Conservation (phyloP, 2,888 invertebrate species). For the Lysandra bellargus region DNA sequence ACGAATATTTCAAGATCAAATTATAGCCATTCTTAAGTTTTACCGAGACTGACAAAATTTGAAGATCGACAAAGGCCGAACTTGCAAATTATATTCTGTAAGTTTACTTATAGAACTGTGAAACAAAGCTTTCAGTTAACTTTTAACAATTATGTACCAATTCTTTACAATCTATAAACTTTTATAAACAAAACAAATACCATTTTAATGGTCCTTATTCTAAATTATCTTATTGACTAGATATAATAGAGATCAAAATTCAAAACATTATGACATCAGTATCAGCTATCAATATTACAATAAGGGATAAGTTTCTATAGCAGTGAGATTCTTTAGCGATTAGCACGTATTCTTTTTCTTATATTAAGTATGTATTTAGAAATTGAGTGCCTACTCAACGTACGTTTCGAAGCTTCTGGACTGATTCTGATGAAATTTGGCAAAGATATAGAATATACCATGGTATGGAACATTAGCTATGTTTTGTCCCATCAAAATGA, state of each 20-base stretch:
- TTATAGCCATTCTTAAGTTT: too few species aligned
- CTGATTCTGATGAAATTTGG: not conserved
- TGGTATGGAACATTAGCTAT: too few species aligned
- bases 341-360: not conserved
- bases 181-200: conserved; percentile 7
- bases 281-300: not conserved
- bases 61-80: too few species aligned
- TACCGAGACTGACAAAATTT: too few species aligned
- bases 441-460: not conserved
- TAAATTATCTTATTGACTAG: conserved; percentile 9
- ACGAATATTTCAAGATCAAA: too few species aligned
- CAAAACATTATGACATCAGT: not conserved
- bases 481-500: not conserved
- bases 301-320: not conserved
- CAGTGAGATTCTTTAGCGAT: not conserved
- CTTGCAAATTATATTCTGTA: too few species aligned
- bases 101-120: not conserved
- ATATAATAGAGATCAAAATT: conserved; percentile 9
- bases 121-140: not conserved
- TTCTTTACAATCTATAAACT: not conserved
- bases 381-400: too few species aligned
- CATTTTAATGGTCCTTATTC: conserved; percentile 5
- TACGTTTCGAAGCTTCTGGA: not conserved
- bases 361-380: too few species aligned
- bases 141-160: not conserved